These are phyloP conservation scores for Octopus sinensis DNA, from an alignment of 1,140 invertebrate genomes.

Conservation along the genomic window DNA sequence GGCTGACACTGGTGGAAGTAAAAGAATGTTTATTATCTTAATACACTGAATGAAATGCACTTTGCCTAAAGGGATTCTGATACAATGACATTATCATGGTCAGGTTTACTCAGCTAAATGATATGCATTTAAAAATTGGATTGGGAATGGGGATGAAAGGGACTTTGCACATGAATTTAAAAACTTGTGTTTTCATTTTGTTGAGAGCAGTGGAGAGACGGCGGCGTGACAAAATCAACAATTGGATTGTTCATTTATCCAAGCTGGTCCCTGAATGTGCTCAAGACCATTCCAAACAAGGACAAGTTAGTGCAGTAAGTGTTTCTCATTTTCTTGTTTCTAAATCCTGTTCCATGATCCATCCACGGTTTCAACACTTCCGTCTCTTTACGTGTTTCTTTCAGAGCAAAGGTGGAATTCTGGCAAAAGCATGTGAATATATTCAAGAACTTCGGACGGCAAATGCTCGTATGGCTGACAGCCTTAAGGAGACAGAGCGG, in stretches of 20 bases:
- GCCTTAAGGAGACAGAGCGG: constrained; percentile 65
- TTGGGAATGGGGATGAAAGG: no score
- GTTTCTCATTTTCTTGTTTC: background rate
- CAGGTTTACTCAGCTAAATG: no score
- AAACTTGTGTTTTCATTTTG: background rate
- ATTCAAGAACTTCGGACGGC: constrained; percentile 79
- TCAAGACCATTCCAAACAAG: constrained; percentile 56
- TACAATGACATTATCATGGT: no score
- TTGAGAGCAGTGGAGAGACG: constrained; percentile 58
- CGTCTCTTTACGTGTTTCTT: constrained; percentile 21
- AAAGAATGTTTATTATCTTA: no score
- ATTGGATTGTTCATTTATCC: constrained; percentile 88
- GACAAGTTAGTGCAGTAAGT: constrained; percentile 42
- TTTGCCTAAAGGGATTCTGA: no score
- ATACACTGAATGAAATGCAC: no score
- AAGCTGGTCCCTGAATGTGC: constrained; percentile 68
- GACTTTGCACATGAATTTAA: background rate
- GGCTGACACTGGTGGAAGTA: no score
- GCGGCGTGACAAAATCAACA: constrained; percentile 87
- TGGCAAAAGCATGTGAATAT: constrained; percentile 94
- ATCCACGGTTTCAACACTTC: background rate
- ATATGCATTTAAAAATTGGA: no score
- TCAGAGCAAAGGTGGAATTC: constrained; percentile 91
- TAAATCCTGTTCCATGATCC: background rate
- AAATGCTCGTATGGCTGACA: constrained; percentile 69